A percentile compares a stretch with the other conserved stretches of the same genome.
These are phyloP conservation scores for Acanthornis magna DNA, from an alignment of 2,797 vertebrate species.

Conservation along the genomic window DNA sequence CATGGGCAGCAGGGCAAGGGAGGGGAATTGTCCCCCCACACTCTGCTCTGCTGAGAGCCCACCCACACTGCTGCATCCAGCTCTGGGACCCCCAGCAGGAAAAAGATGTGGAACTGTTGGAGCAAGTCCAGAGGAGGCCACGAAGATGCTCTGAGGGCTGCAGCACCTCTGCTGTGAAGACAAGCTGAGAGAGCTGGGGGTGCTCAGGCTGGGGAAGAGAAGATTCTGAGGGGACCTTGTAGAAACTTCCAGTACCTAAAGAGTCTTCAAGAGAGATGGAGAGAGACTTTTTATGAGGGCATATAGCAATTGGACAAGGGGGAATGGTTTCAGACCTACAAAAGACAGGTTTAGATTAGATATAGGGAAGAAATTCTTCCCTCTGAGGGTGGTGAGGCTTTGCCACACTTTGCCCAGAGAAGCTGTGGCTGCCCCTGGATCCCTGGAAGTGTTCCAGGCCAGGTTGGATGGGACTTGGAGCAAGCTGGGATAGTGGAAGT, in stretches of 20 bases:
- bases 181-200: background rate
- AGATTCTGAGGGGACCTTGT: background rate
- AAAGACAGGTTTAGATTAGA: background rate
- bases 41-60: background rate
- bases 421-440: background rate
- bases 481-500: accelerated
- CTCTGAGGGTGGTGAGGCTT: background rate
- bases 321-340: background rate
- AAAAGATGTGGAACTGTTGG: background rate
- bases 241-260: background rate
- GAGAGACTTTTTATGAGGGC: accelerated
- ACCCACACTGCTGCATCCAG: background rate
- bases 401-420: background rate
- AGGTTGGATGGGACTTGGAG: accelerated
- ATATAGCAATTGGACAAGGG: background rate
- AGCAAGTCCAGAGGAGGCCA: background rate
- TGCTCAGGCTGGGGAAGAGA: background rate
- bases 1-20: accelerated
- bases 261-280: background rate
- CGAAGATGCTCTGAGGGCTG: background rate
- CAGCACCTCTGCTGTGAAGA: background rate
- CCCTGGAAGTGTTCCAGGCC: background rate
- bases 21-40: background rate
- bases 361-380: background rate
- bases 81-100: background rate